These are phyloP conservation scores for Donacobius atricapilla DNA, from an alignment of 2,113 vertebrate species.

Conservation along the genomic window DNA sequence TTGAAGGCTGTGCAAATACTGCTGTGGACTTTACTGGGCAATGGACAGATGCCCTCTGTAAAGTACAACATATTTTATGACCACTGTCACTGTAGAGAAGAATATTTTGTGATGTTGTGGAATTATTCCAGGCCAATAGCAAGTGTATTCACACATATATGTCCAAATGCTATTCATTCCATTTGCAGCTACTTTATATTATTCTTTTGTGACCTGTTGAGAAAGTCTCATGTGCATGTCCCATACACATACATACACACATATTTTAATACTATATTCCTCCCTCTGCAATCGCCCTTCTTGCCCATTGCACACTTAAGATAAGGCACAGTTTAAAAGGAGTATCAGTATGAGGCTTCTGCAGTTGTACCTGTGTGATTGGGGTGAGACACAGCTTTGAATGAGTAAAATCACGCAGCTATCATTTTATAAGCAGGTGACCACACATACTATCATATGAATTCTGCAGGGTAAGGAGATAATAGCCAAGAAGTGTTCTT, in stretches of 20 bases:
- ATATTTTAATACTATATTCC: not conserved
- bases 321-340: not conserved
- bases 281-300: not conserved
- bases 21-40: not conserved
- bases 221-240: not conserved
- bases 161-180: not conserved
- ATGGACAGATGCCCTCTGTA: not conserved
- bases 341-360: not conserved
- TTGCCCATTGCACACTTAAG: rapidly evolving
- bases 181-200: not conserved
- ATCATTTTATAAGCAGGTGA: not conserved
- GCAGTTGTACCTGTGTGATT: not conserved
- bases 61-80: not conserved
- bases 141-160: not conserved
- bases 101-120: not conserved
- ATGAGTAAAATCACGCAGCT: not conserved
- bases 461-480: not conserved
- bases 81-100: not conserved
- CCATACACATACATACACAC: not conserved
- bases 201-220: not conserved
- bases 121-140: not conserved
- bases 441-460: not conserved
- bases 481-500: not conserved
- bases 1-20: not conserved
- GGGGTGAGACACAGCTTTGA: not conserved